Conservation (phyloP, 2,888 invertebrate genomes). For the Auanema freiburgensis region DNA sequence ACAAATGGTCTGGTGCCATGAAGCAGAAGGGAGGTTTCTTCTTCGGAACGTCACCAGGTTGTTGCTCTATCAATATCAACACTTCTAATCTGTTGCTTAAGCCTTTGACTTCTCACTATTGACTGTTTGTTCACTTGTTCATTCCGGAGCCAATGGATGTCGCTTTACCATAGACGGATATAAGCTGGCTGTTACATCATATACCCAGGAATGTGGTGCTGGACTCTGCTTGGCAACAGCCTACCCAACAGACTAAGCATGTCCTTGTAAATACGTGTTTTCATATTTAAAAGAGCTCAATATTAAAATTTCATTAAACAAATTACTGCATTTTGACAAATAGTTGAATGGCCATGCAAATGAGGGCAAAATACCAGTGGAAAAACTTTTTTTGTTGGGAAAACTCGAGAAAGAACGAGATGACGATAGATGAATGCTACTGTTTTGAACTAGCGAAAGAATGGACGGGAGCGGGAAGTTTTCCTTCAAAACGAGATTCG, state of each 20-base stretch:
- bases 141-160: slow-evolving; percentile 53
- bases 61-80: slow-evolving; percentile 8
- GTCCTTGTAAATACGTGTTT: not conserved
- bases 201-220: slow-evolving; percentile 50
- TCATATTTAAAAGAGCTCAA: too few species aligned
- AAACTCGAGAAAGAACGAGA: too few species aligned
- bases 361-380: too few species aligned
- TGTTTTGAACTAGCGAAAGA: too few species aligned
- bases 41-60: slow-evolving; percentile 59
- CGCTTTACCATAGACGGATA: slow-evolving; percentile 46
- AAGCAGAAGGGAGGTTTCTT: slow-evolving; percentile 62
- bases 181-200: slow-evolving; percentile 51
- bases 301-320: too few species aligned
- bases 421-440: too few species aligned
- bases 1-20: slow-evolving; percentile 51
- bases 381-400: too few species aligned
- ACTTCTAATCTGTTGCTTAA: slow-evolving; percentile 23
- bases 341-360: too few species aligned
- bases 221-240: slow-evolving; percentile 54
- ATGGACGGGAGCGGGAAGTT: too few species aligned
- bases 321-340: too few species aligned
- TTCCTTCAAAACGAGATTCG: too few species aligned
- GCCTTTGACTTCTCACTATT: slow-evolving; percentile 62
- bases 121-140: slow-evolving; percentile 55
- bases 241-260: slow-evolving; percentile 37